Evolutionary conservation across 1,140 invertebrate genomes (phyloP), one percentile per base, ranked within the genome.

Genomic region (Spodoptera litura): DNA sequence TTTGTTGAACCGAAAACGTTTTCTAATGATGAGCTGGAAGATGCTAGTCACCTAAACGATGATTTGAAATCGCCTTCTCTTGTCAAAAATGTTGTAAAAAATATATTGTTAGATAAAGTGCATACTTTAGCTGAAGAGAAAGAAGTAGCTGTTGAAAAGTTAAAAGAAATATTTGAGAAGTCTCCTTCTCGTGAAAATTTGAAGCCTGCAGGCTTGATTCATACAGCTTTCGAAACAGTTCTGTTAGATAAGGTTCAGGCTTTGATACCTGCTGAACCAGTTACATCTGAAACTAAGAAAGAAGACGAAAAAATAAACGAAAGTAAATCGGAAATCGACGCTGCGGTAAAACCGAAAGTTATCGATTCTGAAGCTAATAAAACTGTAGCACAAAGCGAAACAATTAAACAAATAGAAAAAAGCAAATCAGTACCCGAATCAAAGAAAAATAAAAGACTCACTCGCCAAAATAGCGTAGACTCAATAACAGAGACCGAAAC

Each of bases 401-500:
- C 73, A 55, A 44, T 44, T 8, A 70, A 58, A 53, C 3, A 44
- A 3, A 61, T 44, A 35, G 55, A 51, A 51, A 51, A 74, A 53
- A 53, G 38, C 4, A 70, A 70, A 52, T 52, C 55, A 35, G 13
- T 15, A 35, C 12, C 53, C 70, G 62, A 75, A 38, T 68, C 51
- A 9, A 81, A 83, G 52, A 84, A 76, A 68, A 86, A 85, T 27
- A 89, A 87, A 56, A 92, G 87, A 81, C 68, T 93, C 70, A 70
- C 83, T 0, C 81, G 91, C 62, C 93, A 94, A 78, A 87, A 92
- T 76, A 93, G 92, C 44, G 73, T 93, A n/a, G 85, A 87, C 77
- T 93, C 90, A 11, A 75, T 81, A 11, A 75, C 78, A 20, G 86
- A 87, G 8, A 72, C 31, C 9, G 86, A 86, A 51, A 87, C 88